These are phyloP conservation scores for Anthoscopus minutus DNA, from an alignment of 2,113 vertebrate genomes.

Conservation along the genomic window DNA sequence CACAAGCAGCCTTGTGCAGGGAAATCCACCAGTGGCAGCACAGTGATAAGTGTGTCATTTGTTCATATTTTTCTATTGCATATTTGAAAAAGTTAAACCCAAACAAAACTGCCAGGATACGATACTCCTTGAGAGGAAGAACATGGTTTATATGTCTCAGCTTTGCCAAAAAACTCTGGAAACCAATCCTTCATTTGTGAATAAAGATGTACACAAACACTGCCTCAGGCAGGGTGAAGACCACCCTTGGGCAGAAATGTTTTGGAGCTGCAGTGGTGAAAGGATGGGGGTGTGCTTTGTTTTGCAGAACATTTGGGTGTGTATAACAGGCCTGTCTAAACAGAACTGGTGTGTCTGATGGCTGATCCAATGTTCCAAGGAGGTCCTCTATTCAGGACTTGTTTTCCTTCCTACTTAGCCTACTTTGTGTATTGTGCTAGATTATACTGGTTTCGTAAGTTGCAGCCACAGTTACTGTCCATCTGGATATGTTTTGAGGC, in stretches of 20 bases:
- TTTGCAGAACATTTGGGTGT: slow-evolving; percentile 27
- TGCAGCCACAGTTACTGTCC: slow-evolving; percentile 17
- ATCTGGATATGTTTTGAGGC: slow-evolving; percentile 1
- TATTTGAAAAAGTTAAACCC: slow-evolving; percentile 6
- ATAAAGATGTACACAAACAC: not conserved
- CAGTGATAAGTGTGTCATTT: not conserved
- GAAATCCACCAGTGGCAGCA: not conserved
- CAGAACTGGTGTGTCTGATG: slow-evolving; percentile 33
- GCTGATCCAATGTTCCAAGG: slow-evolving; percentile 20
- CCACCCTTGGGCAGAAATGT: slow-evolving; percentile 34
- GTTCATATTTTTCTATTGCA: not conserved
- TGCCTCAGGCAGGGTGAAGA: not conserved
- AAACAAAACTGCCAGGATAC: not conserved
- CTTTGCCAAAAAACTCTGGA: slow-evolving; percentile 33
- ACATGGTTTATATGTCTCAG: not conserved
- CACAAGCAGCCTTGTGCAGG: not conserved
- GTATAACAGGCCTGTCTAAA: slow-evolving; percentile 47
- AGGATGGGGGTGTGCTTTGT: not conserved
- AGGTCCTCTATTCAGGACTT: slow-evolving; percentile 30
- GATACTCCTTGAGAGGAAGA: not conserved
- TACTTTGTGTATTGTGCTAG: slow-evolving; percentile 15
- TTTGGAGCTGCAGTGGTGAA: slow-evolving; percentile 11
- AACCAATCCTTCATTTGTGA: not conserved
- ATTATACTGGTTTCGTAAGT: not conserved
- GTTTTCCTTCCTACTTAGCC: slow-evolving; percentile 27